These are phyloP conservation scores for Ophion ventricosus DNA, from an alignment of 2,888 invertebrate species.

Conservation along the genomic window DNA sequence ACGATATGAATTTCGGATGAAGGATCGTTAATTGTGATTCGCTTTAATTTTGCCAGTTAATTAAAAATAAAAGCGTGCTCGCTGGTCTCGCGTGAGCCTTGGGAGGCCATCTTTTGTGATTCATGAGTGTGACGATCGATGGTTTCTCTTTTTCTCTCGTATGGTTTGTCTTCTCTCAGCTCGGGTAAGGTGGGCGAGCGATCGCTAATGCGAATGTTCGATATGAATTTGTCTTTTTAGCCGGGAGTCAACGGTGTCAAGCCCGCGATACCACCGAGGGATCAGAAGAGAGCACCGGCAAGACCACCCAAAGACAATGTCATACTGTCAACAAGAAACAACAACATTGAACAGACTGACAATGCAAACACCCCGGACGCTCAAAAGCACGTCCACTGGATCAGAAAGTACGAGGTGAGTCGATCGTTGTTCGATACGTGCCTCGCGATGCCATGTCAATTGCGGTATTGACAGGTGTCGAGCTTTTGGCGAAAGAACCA, in stretches of 20 bases:
- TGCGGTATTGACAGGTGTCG: neutral
- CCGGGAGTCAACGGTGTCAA: slow-evolving; percentile 82
- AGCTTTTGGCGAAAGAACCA: neutral
- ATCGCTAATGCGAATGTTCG: slow-evolving; percentile 67
- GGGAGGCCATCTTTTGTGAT: neutral
- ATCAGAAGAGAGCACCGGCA: slow-evolving; percentile 88
- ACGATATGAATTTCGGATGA: neutral
- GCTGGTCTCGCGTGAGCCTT: slow-evolving; percentile 15
- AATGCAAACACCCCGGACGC: slow-evolving; percentile 86
- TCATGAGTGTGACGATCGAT: neutral
- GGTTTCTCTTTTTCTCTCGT: slow-evolving; percentile 5
- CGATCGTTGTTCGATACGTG: neutral
- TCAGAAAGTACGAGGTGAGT: slow-evolving; percentile 95
- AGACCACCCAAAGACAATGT: slow-evolving; percentile 87
- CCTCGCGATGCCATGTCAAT: neutral
- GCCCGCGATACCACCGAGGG: slow-evolving; percentile 87
- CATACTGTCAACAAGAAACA: slow-evolving; percentile 84
- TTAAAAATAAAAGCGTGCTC: slow-evolving; percentile 53
- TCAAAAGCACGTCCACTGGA: slow-evolving; percentile 95
- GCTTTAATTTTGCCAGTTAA: slow-evolving; percentile 25
- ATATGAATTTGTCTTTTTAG: slow-evolving; percentile 77
- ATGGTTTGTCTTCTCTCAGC: slow-evolving; percentile 38
- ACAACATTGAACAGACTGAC: slow-evolving; percentile 81
- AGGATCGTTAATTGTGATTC: slow-evolving; percentile 2
- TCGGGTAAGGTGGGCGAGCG: slow-evolving; percentile 50